Conservation (phyloP, 2,113 vertebrate species). For the Tachysurus fulvidraco region DNA sequence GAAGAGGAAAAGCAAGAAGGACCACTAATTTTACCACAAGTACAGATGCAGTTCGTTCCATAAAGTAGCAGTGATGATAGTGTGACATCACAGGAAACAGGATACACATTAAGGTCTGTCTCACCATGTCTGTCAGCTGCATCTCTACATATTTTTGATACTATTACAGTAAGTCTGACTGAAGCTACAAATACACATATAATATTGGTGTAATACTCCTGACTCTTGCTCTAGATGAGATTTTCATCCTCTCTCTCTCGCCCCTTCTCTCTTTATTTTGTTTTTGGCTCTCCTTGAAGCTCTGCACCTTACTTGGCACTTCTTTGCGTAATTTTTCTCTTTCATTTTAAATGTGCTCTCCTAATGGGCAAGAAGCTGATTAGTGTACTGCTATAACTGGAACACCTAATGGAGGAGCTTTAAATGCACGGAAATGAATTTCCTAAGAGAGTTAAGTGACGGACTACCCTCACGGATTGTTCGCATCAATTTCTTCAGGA, state of each 20-base stretch:
- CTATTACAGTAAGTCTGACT: neutral
- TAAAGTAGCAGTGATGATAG: neutral
- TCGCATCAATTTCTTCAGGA: neutral
- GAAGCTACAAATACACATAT: neutral
- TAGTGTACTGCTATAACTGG: neutral
- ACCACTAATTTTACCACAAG: neutral
- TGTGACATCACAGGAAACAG: neutral
- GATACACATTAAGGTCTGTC: neutral
- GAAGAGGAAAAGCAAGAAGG: neutral
- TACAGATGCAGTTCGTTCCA: neutral
- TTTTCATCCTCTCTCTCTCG: neutral
- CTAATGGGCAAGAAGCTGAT: constrained; percentile 8
- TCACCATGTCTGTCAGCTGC: too few species aligned
- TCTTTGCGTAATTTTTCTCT: constrained; percentile 26
- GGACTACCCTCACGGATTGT: neutral
- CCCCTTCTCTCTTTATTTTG: neutral
- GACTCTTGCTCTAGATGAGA: neutral
- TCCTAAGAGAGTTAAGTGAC: neutral
- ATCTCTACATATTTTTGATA: neutral
- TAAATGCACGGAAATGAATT: neutral
- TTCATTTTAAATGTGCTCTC: constrained; percentile 18
- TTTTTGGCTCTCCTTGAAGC: constrained; percentile 6
- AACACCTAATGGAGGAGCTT: neutral
- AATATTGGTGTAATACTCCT: neutral
- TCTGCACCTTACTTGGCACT: neutral